Conservation (phyloP, 2,113 vertebrate species). For the Perca fluviatilis region DNA sequence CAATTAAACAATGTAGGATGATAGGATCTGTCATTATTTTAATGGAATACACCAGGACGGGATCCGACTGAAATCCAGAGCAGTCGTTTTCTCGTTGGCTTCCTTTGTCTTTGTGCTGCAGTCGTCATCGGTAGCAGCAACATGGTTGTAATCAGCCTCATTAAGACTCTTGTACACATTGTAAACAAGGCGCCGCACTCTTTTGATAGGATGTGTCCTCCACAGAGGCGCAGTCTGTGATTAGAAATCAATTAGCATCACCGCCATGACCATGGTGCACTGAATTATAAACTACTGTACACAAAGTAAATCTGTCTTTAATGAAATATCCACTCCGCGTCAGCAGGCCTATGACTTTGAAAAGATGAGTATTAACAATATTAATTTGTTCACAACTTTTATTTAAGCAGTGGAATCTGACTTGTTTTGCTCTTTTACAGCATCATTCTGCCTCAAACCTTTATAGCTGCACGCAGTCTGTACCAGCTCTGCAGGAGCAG, state of each 20-base stretch:
- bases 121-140: background rate
- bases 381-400: background rate
- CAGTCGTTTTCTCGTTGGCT: background rate
- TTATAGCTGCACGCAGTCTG: too few species aligned
- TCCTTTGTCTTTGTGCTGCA: constrained; percentile 20
- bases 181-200: constrained; percentile 15
- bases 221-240: background rate
- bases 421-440: background rate
- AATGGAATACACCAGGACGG: background rate
- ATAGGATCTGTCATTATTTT: constrained; percentile 9
- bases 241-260: constrained; percentile 26
- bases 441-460: background rate
- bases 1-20: constrained; percentile 14
- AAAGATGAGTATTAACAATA: background rate
- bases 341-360: background rate
- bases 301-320: background rate
- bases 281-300: background rate
- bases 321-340: background rate
- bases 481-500: too few species aligned
- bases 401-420: background rate
- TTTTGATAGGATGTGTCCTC: constrained; percentile 7
- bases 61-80: background rate
- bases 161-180: background rate
- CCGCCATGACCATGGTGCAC: background rate
- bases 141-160: constrained; percentile 14